Base-by-base conservation (phyloP, 2,888 invertebrate genomes). In the Agelastica alni region DNA sequence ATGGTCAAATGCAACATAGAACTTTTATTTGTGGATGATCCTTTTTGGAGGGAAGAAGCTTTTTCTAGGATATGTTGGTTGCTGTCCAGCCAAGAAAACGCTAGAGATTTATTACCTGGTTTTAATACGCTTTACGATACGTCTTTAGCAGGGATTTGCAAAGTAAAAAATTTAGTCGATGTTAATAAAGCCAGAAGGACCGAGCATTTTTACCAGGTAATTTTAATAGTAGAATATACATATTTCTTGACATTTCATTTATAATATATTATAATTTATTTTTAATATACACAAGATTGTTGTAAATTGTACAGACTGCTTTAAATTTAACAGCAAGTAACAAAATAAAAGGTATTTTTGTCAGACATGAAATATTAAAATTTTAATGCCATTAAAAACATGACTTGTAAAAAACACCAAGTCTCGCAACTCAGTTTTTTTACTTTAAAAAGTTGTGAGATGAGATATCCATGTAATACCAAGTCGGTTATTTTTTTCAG, bases 1-100 rank as follows among this genome's bases (percentile, higher is more conserved):
- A 79, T 83, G 69, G 54, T 82, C 4, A 79, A 78, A 65, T 78
- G 78, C 22, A 83, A 83, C 62, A 65, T 78, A n/a, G 71, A 78
- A 28, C 68, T 82, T 28, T 63, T 83, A 28, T 82, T 79, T 65
- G 70, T 75, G 4, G 61, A 71, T 10, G 77, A 80, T 46, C 45
- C 65, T 4, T 67, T 70, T 10, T 66, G 77, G 28, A 69, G 81
- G 48, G 78, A 80, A 49, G 82, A 83, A 69, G 80, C 80, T 7
- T 68, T 79, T 46, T 78, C 79, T 9, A 72, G 82, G 47, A 57
- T 83, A 30, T 77, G 79, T 60, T 82, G 81, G 79, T 64, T 82
- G 9, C 65, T 82, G 28, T 75, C 77, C 1, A 74, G 75, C 45
- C 80, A 81, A 66, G 74, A 74, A 44, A 70, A 79, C 59, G 74